A percentile compares a stretch with the other conserved stretches of the same genome.
These are phyloP conservation scores for Eptatretus burgeri DNA, from an alignment of 2,113 vertebrate species.

Conservation along the genomic window DNA sequence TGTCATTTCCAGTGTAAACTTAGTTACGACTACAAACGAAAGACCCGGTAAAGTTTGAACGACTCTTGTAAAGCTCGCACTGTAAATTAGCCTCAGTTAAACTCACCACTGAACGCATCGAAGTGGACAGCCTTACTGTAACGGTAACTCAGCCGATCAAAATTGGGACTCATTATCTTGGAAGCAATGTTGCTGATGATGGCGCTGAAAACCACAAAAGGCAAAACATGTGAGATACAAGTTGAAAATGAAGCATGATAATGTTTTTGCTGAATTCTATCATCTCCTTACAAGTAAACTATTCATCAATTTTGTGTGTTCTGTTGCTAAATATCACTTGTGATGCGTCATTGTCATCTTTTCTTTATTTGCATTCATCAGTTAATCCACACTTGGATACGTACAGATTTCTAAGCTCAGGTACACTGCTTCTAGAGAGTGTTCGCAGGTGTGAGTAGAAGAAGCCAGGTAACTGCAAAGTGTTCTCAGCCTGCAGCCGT, in stretches of 20 bases:
- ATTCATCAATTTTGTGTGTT: neutral
- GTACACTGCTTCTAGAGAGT: slow-evolving; percentile 21
- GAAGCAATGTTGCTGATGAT: slow-evolving; percentile 30
- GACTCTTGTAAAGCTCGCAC: no score
- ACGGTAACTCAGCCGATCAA: slow-evolving; percentile 20
- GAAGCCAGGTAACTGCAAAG: slow-evolving; percentile 34
- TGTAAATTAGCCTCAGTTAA: neutral
- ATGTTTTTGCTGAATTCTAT: neutral
- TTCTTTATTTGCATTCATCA: no score
- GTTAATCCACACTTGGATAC: slow-evolving; percentile 10
- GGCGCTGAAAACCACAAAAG: slow-evolving; percentile 20
- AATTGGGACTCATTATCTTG: slow-evolving; percentile 22
- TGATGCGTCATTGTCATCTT: neutral
- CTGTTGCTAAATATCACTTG: neutral
- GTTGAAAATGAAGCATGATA: neutral
- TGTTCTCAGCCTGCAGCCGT: slow-evolving; percentile 21
- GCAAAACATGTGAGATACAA: neutral
- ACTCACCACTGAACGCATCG: slow-evolving; percentile 25
- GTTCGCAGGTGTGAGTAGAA: slow-evolving; percentile 36
- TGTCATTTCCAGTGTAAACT: no score
- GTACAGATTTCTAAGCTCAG: slow-evolving; percentile 23
- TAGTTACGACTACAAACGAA: no score
- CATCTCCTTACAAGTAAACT: neutral
- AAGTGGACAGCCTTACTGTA: slow-evolving; percentile 26
- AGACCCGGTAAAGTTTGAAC: no score